These are phyloP conservation scores for Phrynosoma platyrhinos DNA, from an alignment of 2,113 vertebrate species.

Conservation along the genomic window DNA sequence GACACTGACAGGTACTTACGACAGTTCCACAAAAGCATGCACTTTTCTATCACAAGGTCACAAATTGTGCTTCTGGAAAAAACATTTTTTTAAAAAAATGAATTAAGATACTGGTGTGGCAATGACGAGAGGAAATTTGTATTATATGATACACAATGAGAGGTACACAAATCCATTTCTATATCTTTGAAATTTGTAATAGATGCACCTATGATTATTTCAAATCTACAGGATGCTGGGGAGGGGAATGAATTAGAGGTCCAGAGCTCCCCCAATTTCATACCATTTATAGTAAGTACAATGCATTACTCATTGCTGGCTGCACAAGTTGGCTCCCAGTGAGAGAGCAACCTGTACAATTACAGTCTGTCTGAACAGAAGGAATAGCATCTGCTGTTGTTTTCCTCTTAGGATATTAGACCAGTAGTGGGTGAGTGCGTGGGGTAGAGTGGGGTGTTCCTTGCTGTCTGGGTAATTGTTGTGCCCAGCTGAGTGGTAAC, in stretches of 20 bases:
- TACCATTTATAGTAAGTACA: conserved; percentile 26
- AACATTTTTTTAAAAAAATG: not conserved
- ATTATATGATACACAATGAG: not conserved
- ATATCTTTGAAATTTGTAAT: not conserved
- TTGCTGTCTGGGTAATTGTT: conserved; percentile 26
- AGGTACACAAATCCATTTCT: not conserved
- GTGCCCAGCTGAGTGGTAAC: conserved; percentile 7
- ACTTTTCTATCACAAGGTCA: not conserved
- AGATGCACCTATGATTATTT: conserved; percentile 24
- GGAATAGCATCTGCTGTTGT: conserved; percentile 32
- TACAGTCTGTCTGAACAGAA: conserved; percentile 32
- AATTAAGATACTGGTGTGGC: not conserved
- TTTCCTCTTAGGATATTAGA: conserved; percentile 14
- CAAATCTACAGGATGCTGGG: conserved; percentile 12
- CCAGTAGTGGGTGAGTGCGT: conserved; percentile 23
- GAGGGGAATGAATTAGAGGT: conserved; percentile 40
- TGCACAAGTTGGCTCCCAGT: conserved; percentile 10
- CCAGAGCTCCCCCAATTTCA: conserved; percentile 19
- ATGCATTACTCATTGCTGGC: conserved; percentile 11
- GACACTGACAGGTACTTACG: too few species aligned
- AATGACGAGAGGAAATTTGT: not conserved
- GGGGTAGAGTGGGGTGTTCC: conserved; percentile 28
- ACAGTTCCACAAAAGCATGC: not conserved
- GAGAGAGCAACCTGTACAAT: conserved; percentile 25
- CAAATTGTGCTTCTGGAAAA: not conserved